A percentile compares a stretch with the other conserved stretches of the same genome.
These are phyloP conservation scores for Melanaphis sacchari DNA, from an alignment of 1,140 invertebrate species.

Conservation along the genomic window DNA sequence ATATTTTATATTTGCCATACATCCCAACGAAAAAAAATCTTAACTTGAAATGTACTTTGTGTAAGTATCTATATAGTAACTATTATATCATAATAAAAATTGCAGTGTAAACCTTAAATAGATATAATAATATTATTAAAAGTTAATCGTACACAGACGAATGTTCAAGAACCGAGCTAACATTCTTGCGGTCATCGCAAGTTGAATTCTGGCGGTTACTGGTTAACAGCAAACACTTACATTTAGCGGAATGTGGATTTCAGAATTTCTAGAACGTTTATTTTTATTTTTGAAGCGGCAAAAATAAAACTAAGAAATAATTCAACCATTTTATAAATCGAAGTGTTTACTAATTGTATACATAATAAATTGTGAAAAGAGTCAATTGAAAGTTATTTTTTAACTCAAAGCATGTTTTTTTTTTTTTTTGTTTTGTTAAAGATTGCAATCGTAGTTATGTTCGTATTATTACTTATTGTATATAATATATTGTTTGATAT, in stretches of 20 bases:
- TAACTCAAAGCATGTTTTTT: neutral
- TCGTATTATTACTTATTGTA: neutral
- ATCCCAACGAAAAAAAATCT: neutral
- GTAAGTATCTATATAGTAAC: neutral
- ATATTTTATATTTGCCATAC: neutral
- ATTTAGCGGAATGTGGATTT: slow-evolving; percentile 37
- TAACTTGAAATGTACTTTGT: neutral
- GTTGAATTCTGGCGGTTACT: neutral
- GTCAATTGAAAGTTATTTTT: slow-evolving; percentile 13
- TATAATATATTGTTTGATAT: neutral
- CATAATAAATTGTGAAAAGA: slow-evolving; percentile 10
- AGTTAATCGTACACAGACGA: neutral
- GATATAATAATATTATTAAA: neutral
- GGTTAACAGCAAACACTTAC: neutral
- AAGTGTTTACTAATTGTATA: neutral
- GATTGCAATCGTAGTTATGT: neutral
- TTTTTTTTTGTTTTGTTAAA: neutral
- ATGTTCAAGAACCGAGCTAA: neutral
- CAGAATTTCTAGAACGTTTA: slow-evolving; percentile 15
- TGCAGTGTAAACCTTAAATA: neutral
- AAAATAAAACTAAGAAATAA: neutral
- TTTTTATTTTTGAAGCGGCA: neutral
- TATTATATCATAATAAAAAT: neutral
- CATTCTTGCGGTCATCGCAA: slow-evolving; percentile 16
- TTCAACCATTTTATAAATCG: neutral